phyloP scores from a whole-genome alignment of 2,113 vertebrate species.

The Lynx canadensis region DNA sequence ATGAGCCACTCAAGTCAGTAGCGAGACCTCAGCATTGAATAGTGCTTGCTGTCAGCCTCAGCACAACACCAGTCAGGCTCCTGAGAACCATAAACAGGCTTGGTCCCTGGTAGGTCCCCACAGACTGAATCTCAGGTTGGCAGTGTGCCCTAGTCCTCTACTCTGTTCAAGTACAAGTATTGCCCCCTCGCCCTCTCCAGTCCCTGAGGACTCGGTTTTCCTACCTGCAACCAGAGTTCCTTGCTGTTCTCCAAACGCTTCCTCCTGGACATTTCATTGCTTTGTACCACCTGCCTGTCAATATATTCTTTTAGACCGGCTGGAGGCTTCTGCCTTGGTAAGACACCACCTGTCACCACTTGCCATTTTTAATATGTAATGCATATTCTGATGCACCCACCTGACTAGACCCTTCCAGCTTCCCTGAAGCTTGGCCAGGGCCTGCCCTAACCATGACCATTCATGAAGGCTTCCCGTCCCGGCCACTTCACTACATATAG shows the following conservation, averaged over 20 bases:
- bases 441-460: no score
- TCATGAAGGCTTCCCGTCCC: background rate
- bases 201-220: background rate
- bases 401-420: background rate
- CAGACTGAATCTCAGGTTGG: background rate
- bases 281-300: background rate
- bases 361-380: background rate
- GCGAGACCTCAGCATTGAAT: background rate
- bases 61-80: background rate
- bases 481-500: background rate
- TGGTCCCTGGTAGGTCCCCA: background rate
- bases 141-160: fast-evolving
- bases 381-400: background rate
- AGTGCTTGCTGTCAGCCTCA: background rate
- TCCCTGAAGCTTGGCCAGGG: background rate
- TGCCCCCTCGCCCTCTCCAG: background rate
- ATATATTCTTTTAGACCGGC: background rate
- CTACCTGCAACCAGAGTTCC: background rate
- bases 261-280: background rate
- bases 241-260: background rate
- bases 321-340: background rate
- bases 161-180: background rate
- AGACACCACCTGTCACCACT: background rate
- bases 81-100: background rate
- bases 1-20: background rate